phyloP scores from a whole-genome alignment of 2,113 vertebrate species.

The Notothenia coriiceps region DNA sequence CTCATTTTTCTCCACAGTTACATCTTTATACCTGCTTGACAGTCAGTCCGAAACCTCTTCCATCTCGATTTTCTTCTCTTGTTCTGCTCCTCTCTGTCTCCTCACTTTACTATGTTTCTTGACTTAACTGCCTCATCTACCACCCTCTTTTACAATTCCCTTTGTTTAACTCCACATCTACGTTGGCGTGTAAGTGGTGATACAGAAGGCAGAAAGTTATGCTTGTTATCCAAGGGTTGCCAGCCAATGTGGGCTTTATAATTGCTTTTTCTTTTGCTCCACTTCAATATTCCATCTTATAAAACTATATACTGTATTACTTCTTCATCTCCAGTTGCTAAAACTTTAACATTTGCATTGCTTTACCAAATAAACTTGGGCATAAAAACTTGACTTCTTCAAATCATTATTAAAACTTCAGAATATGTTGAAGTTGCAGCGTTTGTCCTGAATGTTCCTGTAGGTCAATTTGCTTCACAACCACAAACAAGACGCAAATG shows the following conservation, averaged over 20 bases:
- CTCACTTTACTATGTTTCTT: background rate
- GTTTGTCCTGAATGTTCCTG: slow-evolving; percentile 9
- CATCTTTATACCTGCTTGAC: slow-evolving; percentile 36
- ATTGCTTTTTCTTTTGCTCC: background rate
- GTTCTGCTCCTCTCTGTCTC: background rate
- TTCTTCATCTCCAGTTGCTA: too few relatives aligned
- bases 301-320: background rate
- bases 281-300: background rate
- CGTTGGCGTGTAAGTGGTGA: background rate
- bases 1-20: slow-evolving; percentile 27
- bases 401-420: background rate
- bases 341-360: background rate
- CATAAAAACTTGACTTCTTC: background rate
- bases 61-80: background rate
- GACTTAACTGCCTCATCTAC: background rate
- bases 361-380: background rate
- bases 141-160: background rate
- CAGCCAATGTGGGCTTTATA: background rate
- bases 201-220: background rate
- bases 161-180: slow-evolving; percentile 2
- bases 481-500: slow-evolving; percentile 33
- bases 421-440: background rate
- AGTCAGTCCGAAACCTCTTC: slow-evolving; percentile 4
- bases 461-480: slow-evolving; percentile 32
- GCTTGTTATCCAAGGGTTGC: background rate